Conservation (phyloP, 1,140 invertebrate genomes). For the Brachionus koreanus region DNA sequence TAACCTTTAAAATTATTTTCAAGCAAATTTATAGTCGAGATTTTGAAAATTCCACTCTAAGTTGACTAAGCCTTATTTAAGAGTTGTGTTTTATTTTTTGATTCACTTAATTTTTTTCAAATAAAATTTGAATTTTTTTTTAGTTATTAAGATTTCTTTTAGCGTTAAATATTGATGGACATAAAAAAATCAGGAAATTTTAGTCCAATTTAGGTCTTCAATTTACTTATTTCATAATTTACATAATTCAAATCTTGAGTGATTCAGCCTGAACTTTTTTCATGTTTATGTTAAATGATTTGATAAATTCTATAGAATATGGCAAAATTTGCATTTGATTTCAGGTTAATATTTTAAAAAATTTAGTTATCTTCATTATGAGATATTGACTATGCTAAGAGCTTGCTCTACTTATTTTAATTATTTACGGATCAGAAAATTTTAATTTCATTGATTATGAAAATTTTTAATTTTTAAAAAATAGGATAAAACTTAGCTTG, state of each 20-base stretch:
- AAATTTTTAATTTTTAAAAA: background rate
- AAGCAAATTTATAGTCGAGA: background rate
- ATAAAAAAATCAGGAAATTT: background rate
- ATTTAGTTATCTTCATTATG: background rate
- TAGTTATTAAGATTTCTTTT: no score
- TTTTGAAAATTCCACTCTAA: background rate
- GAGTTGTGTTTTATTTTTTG: background rate
- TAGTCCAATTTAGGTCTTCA: background rate
- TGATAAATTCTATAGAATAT: background rate
- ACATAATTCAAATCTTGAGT: background rate
- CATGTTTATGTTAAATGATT: background rate
- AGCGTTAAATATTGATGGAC: no score
- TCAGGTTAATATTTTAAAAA: background rate
- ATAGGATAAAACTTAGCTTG: background rate
- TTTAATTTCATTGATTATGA: background rate
- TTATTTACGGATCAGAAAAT: background rate
- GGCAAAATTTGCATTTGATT: constrained; percentile 5
- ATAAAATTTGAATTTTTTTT: background rate
- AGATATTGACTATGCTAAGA: no score
- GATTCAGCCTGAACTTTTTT: background rate
- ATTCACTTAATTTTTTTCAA: background rate
- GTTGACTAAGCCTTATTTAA: background rate
- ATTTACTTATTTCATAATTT: background rate
- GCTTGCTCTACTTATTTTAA: background rate
- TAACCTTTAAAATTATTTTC: background rate